Evolutionary conservation across 2,797 vertebrate genomes (phyloP), one percentile per base, ranked within the genome.

Genomic region (Cuculus canorus): DNA sequence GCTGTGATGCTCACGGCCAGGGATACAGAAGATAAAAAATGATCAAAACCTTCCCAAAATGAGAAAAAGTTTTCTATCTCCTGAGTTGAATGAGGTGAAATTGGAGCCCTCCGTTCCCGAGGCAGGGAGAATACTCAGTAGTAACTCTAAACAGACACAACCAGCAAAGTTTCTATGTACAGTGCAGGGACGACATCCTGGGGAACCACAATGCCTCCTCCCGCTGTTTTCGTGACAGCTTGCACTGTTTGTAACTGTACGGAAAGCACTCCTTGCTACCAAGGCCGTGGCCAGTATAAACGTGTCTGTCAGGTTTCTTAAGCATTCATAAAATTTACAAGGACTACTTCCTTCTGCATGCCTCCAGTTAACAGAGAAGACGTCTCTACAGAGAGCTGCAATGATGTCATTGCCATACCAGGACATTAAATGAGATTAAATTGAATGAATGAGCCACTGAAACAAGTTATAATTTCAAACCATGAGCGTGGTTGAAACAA

Each of bases 381-480:
- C 33, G 17, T 35, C 41, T 54, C 66, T 25, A 57, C 21, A 57
- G 28, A 43, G 23, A n/a, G 32, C 35, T 68, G 27, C 11, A 27
- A 54, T 18, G 70, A 47, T 64, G 88, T 39, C 56, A 68, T 1
- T 52, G 60, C 69, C 77, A 60, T 2, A 60, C 13, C 12, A 64
- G 25, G 17, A 45, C 3, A 9, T 41, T n/a, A 84, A 54, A 66
- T 2, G 4, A 61, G 86, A 91, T 50, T 30, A 81, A 77, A 85
- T 2, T 54, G 27, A 76, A 63, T 39, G 86, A 57, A 82, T 27
- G 35, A 93, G 19, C 39, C 77, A 39, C 33, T 64, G 60, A 82
- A 94, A 76, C 21, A 84, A 69, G 63, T 45, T 75, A n/a, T 17
- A 8, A 81, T 41, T 92, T 86, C 41, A 82, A 84, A n/a, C 22